These are phyloP conservation scores for Leptopilina boulardi DNA, from an alignment of 1,140 invertebrate genomes.

Conservation along the genomic window DNA sequence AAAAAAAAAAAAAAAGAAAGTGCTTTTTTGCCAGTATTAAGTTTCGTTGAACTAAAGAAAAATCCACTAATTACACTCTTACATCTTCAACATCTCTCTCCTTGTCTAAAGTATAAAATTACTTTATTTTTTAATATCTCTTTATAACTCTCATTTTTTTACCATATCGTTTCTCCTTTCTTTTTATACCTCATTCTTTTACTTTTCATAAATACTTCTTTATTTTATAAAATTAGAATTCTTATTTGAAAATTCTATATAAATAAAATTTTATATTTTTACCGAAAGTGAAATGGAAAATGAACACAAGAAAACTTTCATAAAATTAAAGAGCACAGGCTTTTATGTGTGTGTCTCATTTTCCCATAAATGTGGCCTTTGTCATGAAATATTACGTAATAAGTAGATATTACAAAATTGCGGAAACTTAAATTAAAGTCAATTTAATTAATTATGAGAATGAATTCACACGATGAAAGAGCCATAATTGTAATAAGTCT, in stretches of 20 bases:
- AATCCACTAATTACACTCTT: background rate
- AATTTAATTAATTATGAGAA: constrained; percentile 54
- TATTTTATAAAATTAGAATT: no score
- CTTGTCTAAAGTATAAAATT: background rate
- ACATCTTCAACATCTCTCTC: background rate
- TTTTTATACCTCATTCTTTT: background rate
- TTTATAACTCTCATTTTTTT: background rate
- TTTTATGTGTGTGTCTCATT: background rate
- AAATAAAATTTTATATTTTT: no score
- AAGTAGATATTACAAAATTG: constrained; percentile 32
- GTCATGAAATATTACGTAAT: background rate
- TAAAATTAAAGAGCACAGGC: background rate
- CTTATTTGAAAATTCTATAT: no score
- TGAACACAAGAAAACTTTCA: background rate
- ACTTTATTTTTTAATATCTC: background rate
- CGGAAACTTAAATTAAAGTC: constrained; percentile 59
- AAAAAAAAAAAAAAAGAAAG: no score
- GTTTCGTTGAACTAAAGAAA: background rate
- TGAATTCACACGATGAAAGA: constrained; percentile 50
- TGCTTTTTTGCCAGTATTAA: background rate
- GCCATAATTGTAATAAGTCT: constrained; percentile 4
- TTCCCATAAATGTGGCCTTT: background rate
- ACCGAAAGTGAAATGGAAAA: no score
- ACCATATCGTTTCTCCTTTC: background rate
- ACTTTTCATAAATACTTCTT: background rate